Base-by-base conservation (phyloP, 2,888 invertebrate species). In the Griposia aprilina region DNA sequence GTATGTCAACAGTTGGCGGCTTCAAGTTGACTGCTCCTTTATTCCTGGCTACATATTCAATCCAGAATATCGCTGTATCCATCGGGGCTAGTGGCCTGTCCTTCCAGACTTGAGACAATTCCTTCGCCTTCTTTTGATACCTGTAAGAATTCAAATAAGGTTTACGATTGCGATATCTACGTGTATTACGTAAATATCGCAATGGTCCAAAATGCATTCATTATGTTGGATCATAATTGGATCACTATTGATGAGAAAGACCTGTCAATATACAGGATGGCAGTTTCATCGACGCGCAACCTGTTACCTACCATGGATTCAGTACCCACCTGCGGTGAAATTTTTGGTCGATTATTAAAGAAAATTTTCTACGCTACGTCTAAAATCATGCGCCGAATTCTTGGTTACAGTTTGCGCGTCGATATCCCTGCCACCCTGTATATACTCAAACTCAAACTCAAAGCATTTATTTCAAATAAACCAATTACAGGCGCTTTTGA, bases 11-110 rank as follows among this genome's bases (percentile, higher is more conserved):
- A 1, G 86, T 83, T 10, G 90, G 78, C 23, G 90, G 90, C 60
- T 77, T 89, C 78, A 91, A 60, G 57, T 88, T 74, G 4, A 87
- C 78, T 10, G 95, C 96, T 2, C 97, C 97, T 68, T 96, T 94
- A 30, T 97, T 96, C 82, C 96, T 94, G 1, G 97, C 97, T 2
- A 97, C 97, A 90, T 98, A 97, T 91, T 98, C 98, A 60, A 97
- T 96, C 98, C 98, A 98, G 94, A 97, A 98, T 63, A 97, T 93
- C 13, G 98, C 97, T 1, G 97, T 97, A n/a, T 97, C 97, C 89
- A 97, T 91, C 0, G 98, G 97, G 8, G 97, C 94, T 77, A 97
- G 45, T 3, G 90, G 91, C 36, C 93, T 0, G 97, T 97, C 89
- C 73, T 82, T 87, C 90, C 91, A 92, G 0, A 90, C 23, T 2